Conservation (phyloP, 2,797 vertebrate genomes). For the Orientallactaga sibirica region DNA sequence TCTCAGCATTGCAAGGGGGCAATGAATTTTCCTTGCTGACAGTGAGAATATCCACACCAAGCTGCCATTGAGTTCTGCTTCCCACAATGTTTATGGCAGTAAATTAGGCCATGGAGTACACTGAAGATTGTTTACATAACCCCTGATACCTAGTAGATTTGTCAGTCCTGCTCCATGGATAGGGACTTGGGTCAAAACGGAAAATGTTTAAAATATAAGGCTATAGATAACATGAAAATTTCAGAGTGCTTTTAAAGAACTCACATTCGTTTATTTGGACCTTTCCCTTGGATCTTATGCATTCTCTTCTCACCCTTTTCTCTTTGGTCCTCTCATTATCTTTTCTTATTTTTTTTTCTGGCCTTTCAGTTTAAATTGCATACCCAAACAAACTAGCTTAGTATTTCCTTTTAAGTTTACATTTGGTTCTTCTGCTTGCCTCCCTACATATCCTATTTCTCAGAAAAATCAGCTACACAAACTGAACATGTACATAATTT, state of each 20-base stretch:
- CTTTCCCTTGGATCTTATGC: neutral
- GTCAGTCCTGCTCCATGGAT: constrained; percentile 66
- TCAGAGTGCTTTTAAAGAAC: constrained; percentile 34
- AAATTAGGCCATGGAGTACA: constrained; percentile 74
- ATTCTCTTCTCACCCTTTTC: constrained; percentile 18
- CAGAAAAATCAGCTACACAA: neutral
- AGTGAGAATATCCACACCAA: constrained; percentile 82
- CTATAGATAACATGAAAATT: constrained; percentile 69
- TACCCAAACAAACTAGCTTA: neutral
- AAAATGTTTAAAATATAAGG: constrained; percentile 66
- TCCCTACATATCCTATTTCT: neutral
- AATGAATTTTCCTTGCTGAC: constrained; percentile 82
- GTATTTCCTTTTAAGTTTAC: neutral
- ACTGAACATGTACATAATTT: neutral
- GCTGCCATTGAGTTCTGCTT: constrained; percentile 71
- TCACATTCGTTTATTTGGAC: constrained; percentile 39
- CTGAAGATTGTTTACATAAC: constrained; percentile 82
- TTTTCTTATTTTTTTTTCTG: neutral
- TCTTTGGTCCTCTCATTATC: neutral
- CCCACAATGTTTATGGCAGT: constrained; percentile 81
- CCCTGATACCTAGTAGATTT: constrained; percentile 77
- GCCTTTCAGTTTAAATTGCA: constrained; percentile 1
- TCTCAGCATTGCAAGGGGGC: constrained; percentile 68
- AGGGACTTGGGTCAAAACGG: constrained; percentile 63
- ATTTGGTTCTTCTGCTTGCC: neutral